Conservation (phyloP, 2,888 invertebrate species). For the Morpho achilles region DNA sequence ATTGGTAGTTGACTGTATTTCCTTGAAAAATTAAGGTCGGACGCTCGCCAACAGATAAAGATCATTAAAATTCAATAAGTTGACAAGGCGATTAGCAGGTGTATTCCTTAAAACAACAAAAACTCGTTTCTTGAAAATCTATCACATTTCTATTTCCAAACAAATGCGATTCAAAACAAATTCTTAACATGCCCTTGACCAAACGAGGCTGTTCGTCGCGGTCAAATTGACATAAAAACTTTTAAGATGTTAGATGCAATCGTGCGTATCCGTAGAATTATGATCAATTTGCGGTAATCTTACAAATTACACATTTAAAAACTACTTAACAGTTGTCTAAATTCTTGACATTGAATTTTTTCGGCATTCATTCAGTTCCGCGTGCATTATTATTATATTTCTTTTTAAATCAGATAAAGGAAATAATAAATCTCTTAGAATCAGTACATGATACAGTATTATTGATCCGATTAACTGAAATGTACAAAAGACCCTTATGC, state of each 20-base stretch:
- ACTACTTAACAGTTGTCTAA: conserved; percentile 6
- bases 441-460: too few species aligned
- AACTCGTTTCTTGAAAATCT: background rate
- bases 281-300: conserved; percentile 17
- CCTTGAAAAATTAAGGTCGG: conserved; percentile 70
- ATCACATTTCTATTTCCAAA: conserved; percentile 36
- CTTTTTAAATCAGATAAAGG: conserved; percentile 11
- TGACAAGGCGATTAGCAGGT: conserved; percentile 29
- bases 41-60: conserved; percentile 53
- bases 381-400: background rate
- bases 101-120: conserved; percentile 1
- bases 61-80: conserved; percentile 44
- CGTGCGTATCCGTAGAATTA: conserved; percentile 30
- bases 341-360: conserved; percentile 14
- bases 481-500: too few species aligned
- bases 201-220: conserved; percentile 51
- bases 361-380: background rate
- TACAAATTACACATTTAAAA: conserved; percentile 13
- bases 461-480: too few species aligned
- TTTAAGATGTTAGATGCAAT: conserved; percentile 36
- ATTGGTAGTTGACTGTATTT: conserved; percentile 63
- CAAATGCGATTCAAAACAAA: conserved; percentile 44
- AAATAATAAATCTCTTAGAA: background rate
- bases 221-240: conserved; percentile 45
- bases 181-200: conserved; percentile 66